A percentile compares a stretch with the other conserved stretches of the same genome.
phyloP scores from a whole-genome alignment of 1,140 invertebrate genomes.

The Cyrtorhinus lividipennis region DNA sequence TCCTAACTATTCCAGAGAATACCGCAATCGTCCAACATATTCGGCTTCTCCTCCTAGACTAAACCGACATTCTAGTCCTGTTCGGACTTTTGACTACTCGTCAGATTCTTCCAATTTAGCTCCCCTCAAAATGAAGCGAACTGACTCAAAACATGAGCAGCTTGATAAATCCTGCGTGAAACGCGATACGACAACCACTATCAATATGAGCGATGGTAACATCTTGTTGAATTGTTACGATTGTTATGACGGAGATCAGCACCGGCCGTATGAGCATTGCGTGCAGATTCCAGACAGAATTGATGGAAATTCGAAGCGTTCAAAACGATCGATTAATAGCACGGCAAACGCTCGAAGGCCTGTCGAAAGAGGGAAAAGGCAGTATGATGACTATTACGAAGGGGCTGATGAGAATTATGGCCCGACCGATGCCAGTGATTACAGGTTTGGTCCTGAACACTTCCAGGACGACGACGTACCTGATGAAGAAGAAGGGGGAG shows the following conservation, averaged over 20 bases:
- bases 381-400: constrained; percentile 22
- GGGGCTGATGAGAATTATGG: constrained; percentile 16
- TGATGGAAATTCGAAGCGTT: constrained; percentile 25
- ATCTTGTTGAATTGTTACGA: constrained; percentile 33
- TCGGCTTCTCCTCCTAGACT: neutral
- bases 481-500: constrained; percentile 26
- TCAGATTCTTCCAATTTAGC: neutral
- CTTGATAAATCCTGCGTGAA: neutral
- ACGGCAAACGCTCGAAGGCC: neutral
- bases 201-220: neutral
- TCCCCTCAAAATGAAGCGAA: neutral
- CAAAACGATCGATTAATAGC: constrained; percentile 14
- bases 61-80: neutral
- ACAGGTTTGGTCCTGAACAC: constrained; percentile 21
- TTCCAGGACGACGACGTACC: constrained; percentile 23
- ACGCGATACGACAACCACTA: neutral
- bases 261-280: constrained; percentile 34
- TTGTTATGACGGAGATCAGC: constrained; percentile 34
- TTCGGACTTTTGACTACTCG: neutral
- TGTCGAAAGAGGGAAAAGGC: constrained; percentile 17
- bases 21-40: too few relatives aligned
- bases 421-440: constrained; percentile 11
- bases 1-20: neutral
- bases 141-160: neutral
- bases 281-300: constrained; percentile 29